Percentiles rank a stretch among this genome's conserved stretches.
These are phyloP conservation scores for Zele albiditarsus DNA, from an alignment of 2,888 invertebrate species.

Conservation along the genomic window DNA sequence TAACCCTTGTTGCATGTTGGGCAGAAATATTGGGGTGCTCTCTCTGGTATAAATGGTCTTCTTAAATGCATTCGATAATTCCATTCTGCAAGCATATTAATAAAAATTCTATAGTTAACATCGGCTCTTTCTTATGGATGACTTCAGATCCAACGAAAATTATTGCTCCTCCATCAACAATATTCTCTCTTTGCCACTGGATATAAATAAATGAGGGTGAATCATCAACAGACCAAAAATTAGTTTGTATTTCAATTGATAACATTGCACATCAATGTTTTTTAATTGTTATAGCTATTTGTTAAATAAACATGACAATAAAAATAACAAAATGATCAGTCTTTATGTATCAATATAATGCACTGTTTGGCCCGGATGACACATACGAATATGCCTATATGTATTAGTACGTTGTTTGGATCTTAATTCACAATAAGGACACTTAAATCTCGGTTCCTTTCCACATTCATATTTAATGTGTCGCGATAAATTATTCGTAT, in stretches of 20 bases:
- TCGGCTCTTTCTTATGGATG: not conserved
- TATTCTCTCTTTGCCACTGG: not conserved
- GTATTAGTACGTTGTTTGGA: constrained; percentile 54
- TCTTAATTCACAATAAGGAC: constrained; percentile 57
- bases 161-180: not conserved
- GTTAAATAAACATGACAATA: not conserved
- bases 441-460: constrained; percentile 59
- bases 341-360: constrained; percentile 22
- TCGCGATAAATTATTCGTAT: constrained; percentile 47
- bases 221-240: not conserved
- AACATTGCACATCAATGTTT: not conserved
- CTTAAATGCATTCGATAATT: not conserved
- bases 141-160: not conserved
- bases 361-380: constrained; percentile 36
- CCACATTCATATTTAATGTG: constrained; percentile 62
- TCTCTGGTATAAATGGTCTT: not conserved
- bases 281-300: no score
- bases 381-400: constrained; percentile 50
- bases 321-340: not conserved
- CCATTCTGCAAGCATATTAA: constrained; percentile 13
- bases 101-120: not conserved
- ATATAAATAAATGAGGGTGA: not conserved
- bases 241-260: not conserved
- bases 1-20: constrained; percentile 61
- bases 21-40: constrained; percentile 48